Evolutionary conservation across 2,888 invertebrate species (phyloP).

Genomic region (Empis stercorea): DNA sequence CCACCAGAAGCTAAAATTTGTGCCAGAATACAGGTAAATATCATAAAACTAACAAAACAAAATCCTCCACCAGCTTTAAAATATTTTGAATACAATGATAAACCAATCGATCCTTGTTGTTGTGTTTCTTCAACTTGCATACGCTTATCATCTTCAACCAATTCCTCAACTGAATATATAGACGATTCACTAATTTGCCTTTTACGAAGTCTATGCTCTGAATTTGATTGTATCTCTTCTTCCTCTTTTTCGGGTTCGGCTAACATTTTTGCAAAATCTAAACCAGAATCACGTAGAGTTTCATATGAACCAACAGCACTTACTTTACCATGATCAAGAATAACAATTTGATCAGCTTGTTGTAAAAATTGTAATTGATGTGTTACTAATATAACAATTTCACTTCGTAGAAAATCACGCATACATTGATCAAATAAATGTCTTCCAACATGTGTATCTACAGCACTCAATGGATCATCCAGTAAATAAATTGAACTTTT

Average conservation of each 20-base stretch:
- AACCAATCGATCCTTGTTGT: slow-evolving; percentile 49
- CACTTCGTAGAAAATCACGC: slow-evolving; percentile 42
- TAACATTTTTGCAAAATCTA: slow-evolving; percentile 65
- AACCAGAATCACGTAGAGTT: slow-evolving; percentile 55
- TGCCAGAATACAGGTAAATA: slow-evolving; percentile 48
- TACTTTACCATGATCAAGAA: slow-evolving; percentile 32
- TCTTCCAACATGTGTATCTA: slow-evolving; percentile 83
- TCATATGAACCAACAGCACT: slow-evolving; percentile 53
- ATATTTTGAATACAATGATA: slow-evolving; percentile 51
- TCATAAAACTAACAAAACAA: slow-evolving; percentile 44
- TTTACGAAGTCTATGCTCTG: slow-evolving; percentile 21
- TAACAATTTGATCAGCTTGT: slow-evolving; percentile 44
- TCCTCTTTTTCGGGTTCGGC: slow-evolving; percentile 40
- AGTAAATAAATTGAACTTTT: slow-evolving; percentile 76
- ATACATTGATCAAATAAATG: slow-evolving; percentile 63
- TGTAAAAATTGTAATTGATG: slow-evolving; percentile 73
- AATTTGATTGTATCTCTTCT: slow-evolving; percentile 23
- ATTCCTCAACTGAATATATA: slow-evolving; percentile 44
- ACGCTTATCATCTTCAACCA: slow-evolving; percentile 30
- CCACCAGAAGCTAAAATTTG: slow-evolving; percentile 59
- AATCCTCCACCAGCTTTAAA: slow-evolving; percentile 58
- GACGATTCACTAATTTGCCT: slow-evolving; percentile 34
- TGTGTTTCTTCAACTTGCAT: slow-evolving; percentile 43
- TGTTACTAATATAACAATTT: slow-evolving; percentile 64
- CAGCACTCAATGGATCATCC: slow-evolving; percentile 85